phyloP scores from a whole-genome alignment of 1,140 invertebrate genomes.

The Papilio dardanus region DNA sequence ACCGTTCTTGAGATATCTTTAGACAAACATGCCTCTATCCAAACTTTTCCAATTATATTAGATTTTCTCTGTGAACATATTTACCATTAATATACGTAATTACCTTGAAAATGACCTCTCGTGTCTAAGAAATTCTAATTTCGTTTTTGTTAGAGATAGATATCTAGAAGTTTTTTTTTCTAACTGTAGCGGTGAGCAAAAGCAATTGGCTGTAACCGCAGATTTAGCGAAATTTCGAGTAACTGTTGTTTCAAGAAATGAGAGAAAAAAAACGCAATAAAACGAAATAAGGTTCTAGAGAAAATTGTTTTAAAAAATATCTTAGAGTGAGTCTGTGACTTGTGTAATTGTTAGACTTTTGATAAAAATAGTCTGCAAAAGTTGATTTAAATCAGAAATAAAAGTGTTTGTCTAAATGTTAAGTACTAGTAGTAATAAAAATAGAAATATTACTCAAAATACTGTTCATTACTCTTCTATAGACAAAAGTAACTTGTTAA shows the following conservation, averaged over 20 bases:
- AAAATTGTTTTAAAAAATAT: slow-evolving; percentile 22
- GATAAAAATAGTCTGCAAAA: background rate
- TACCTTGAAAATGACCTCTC: background rate
- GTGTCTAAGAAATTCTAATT: background rate
- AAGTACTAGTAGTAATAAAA: no score
- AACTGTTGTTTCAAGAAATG: slow-evolving; percentile 19
- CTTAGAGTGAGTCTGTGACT: background rate
- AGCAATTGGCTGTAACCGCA: slow-evolving; percentile 22
- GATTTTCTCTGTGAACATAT: no score
- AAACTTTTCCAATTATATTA: no score
- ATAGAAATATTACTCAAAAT: background rate
- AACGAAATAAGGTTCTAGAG: slow-evolving; percentile 6
- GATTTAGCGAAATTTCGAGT: slow-evolving; percentile 23
- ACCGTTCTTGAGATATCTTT: no score
- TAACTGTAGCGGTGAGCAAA: slow-evolving; percentile 12
- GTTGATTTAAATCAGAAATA: background rate
- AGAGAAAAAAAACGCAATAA: slow-evolving; percentile 13
- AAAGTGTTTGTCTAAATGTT: background rate
- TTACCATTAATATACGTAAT: background rate
- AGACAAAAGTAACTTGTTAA: no score
- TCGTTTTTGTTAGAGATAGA: slow-evolving; percentile 2
- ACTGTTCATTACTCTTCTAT: background rate
- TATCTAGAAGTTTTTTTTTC: background rate
- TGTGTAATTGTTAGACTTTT: background rate
- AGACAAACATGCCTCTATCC: no score